phyloP scores from a whole-genome alignment of 1,140 invertebrate genomes.

The Drosophila tani region DNA sequence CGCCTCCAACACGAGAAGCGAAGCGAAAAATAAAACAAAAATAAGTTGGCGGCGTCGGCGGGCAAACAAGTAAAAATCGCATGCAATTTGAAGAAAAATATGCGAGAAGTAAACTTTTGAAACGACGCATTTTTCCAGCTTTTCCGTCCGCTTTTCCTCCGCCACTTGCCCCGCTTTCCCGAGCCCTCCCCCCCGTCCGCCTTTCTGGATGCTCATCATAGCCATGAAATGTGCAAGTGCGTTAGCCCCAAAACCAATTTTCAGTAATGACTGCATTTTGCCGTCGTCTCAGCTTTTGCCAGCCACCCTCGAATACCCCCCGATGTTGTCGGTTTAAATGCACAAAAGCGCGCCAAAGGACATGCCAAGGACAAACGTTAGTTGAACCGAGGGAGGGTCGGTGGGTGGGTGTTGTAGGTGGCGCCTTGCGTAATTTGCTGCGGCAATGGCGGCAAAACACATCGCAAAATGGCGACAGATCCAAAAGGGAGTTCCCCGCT shows the following conservation, averaged over 20 bases:
- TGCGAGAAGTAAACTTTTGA: conserved; percentile 82
- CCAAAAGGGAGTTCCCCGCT: conserved; percentile 25
- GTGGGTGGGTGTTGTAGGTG: not conserved
- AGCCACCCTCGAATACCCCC: not conserved
- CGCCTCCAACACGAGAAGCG: not conserved
- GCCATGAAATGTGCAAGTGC: conserved; percentile 82
- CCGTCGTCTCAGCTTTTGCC: conserved; percentile 58
- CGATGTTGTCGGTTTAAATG: conserved; percentile 70
- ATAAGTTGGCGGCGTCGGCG: conserved; percentile 57
- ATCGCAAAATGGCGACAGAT: conserved; percentile 81
- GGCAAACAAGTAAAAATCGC: conserved; percentile 82
- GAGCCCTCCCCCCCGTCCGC: too few species aligned
- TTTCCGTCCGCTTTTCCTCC: conserved; percentile 7
- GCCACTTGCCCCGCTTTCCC: not conserved
- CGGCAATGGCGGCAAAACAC: conserved; percentile 80
- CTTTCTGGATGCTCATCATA: conserved; percentile 62
- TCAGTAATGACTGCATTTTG: conserved; percentile 83
- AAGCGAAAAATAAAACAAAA: conserved; percentile 27
- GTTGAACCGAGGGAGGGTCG: conserved; percentile 58
- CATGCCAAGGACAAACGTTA: conserved; percentile 83
- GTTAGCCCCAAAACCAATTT: conserved; percentile 84
- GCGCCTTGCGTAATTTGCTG: conserved; percentile 80
- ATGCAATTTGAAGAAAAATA: conserved; percentile 82
- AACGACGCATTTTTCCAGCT: conserved; percentile 73
- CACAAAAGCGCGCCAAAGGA: conserved; percentile 82